Evolutionary conservation across 1,140 invertebrate species (phyloP).

Genomic region (Halictus rubicundus): DNA sequence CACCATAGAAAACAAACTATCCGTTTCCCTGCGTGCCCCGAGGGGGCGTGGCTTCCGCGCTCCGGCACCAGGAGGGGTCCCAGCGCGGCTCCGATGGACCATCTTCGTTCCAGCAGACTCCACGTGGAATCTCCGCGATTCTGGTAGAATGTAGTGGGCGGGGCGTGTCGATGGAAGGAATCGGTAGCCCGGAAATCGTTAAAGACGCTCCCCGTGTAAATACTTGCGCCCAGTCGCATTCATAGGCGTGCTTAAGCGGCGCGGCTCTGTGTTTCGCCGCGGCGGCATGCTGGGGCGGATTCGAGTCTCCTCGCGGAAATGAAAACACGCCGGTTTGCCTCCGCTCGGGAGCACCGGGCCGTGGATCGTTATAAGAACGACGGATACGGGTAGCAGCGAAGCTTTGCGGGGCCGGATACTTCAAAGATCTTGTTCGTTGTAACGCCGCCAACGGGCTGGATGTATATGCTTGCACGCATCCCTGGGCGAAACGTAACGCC

Average conservation of each 20-base stretch:
- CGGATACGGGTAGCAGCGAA: conserved; percentile 4
- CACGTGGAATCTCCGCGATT: too few relatives aligned
- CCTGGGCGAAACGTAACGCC: background rate
- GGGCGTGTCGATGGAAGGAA: background rate
- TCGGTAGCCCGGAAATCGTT: conserved; percentile 24
- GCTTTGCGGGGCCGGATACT: conserved; percentile 11
- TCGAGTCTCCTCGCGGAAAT: background rate
- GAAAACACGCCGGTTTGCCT: background rate
- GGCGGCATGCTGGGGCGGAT: background rate
- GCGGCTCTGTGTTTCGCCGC: too few relatives aligned
- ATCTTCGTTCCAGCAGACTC: too few relatives aligned
- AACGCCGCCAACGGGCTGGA: background rate
- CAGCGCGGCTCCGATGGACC: too few relatives aligned
- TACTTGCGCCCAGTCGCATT: background rate
- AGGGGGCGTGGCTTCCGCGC: too few relatives aligned
- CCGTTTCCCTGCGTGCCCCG: too few relatives aligned
- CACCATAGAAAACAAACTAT: too few relatives aligned
- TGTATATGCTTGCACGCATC: background rate
- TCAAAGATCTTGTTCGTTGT: conserved; percentile 23
- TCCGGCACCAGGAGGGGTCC: too few relatives aligned
- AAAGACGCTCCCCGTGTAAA: conserved; percentile 4
- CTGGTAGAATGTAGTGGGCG: too few relatives aligned
- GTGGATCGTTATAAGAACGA: conserved; percentile 39
- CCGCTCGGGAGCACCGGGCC: background rate
- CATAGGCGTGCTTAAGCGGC: conserved; percentile 5